Conservation (phyloP, 2,888 invertebrate genomes). For the Tanytarsus gracilentus region DNA sequence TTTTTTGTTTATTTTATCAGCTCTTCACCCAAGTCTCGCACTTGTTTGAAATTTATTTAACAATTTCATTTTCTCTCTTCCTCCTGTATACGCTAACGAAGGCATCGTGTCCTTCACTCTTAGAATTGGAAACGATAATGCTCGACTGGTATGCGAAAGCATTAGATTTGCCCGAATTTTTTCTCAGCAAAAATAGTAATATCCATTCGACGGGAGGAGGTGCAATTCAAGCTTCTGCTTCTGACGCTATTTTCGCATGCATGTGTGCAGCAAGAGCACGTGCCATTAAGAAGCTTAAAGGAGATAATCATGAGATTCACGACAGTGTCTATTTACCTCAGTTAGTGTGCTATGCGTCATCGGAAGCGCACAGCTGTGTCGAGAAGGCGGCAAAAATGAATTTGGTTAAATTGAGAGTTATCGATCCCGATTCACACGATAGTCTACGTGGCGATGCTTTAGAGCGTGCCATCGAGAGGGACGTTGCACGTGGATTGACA, state of each 20-base stretch:
- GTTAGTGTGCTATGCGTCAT: slow-evolving; percentile 66
- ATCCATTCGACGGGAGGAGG: slow-evolving; percentile 56
- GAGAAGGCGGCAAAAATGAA: slow-evolving; percentile 72
- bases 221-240: slow-evolving; percentile 74
- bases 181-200: slow-evolving; percentile 42
- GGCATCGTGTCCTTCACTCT: slow-evolving; percentile 78
- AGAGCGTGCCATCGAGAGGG: slow-evolving; percentile 57
- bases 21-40: too few relatives aligned
- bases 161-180: slow-evolving; percentile 62
- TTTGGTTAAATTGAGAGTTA: slow-evolving; percentile 59
- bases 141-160: slow-evolving; percentile 74
- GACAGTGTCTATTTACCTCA: slow-evolving; percentile 67
- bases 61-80: neutral
- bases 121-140: slow-evolving; percentile 76
- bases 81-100: slow-evolving; percentile 36
- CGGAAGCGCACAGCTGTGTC: slow-evolving; percentile 65
- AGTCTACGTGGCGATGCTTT: slow-evolving; percentile 55
- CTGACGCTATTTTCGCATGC: slow-evolving; percentile 70
- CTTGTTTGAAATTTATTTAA: neutral
- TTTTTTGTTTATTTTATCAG: too few relatives aligned
- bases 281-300: slow-evolving; percentile 59
- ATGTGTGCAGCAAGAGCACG: slow-evolving; percentile 67
- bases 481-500: slow-evolving; percentile 61
- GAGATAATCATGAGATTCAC: slow-evolving; percentile 43
- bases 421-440: slow-evolving; percentile 62